phyloP scores from a whole-genome alignment of 2,888 invertebrate species.

The Selenia dentaria region DNA sequence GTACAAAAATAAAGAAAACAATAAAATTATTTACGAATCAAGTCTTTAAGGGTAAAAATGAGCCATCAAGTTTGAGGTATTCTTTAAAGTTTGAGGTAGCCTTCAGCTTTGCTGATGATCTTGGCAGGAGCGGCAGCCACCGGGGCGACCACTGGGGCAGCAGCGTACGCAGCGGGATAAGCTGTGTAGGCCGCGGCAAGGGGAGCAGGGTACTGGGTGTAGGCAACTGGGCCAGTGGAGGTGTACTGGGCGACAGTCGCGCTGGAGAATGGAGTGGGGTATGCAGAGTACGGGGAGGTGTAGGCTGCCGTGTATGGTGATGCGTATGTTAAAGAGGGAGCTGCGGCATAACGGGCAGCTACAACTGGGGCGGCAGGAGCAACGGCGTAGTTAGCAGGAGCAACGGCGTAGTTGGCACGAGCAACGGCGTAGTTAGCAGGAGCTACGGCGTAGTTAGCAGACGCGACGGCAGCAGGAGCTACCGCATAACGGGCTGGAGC shows the following conservation, averaged over 20 bases:
- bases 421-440: too few relatives aligned
- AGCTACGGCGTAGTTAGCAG: constrained; percentile 34
- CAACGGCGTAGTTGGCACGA: too few relatives aligned
- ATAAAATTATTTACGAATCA: constrained; percentile 66
- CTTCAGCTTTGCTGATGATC: constrained; percentile 64
- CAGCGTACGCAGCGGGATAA: constrained; percentile 30
- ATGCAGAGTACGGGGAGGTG: constrained; percentile 33
- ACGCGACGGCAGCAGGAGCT: constrained; percentile 32
- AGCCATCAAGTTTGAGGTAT: constrained; percentile 48
- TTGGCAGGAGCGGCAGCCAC: constrained; percentile 40
- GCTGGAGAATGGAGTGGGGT: constrained; percentile 23
- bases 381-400: constrained; percentile 42
- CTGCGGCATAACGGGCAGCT: constrained; percentile 45
- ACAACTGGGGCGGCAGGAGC: constrained; percentile 45
- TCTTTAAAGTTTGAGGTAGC: constrained; percentile 71
- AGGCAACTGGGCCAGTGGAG: constrained; percentile 30
- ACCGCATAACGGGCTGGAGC: constrained; percentile 39
- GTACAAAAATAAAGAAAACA: constrained; percentile 53
- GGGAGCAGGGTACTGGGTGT: constrained; percentile 24
- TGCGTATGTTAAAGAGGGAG: constrained; percentile 39
- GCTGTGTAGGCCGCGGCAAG: constrained; percentile 23
- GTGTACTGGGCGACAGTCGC: constrained; percentile 40
- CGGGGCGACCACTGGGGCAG: constrained; percentile 38
- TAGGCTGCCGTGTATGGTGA: constrained; percentile 38
- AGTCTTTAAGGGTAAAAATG: constrained; percentile 68